Percentiles rank a stretch among this genome's conserved stretches.
phyloP scores from a whole-genome alignment of 2,888 invertebrate species.

The Capitulum mitella region DNA sequence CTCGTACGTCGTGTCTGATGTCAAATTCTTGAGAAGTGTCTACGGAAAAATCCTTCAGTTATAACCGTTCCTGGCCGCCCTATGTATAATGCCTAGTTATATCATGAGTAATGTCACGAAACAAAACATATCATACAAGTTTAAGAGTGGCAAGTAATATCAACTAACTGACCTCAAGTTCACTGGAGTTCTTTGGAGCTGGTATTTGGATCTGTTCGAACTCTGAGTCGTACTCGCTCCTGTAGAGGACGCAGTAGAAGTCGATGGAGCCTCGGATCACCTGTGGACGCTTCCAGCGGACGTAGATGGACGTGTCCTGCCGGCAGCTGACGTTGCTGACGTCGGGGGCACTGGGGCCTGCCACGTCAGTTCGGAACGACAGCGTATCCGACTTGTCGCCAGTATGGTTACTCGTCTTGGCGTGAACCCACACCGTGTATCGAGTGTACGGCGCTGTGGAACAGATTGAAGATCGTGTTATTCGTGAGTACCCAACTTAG shows the following conservation, averaged over 20 bases:
- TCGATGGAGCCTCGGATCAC: slow-evolving; percentile 70
- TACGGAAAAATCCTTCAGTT: no score
- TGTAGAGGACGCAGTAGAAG: slow-evolving; percentile 61
- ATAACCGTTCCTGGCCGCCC: no score
- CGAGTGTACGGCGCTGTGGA: slow-evolving; percentile 79
- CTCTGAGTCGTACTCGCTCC: slow-evolving; percentile 43
- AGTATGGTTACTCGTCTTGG: slow-evolving; percentile 65
- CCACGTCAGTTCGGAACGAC: slow-evolving; percentile 70
- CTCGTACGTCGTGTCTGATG: slow-evolving; percentile 61
- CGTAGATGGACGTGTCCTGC: slow-evolving; percentile 64
- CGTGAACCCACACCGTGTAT: slow-evolving; percentile 78
- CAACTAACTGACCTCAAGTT: no score
- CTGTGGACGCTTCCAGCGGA: slow-evolving; percentile 75
- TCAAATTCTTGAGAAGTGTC: slow-evolving; percentile 61
- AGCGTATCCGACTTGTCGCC: slow-evolving; percentile 68
- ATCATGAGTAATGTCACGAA: no score
- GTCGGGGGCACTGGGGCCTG: slow-evolving; percentile 65
- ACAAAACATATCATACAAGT: no score
- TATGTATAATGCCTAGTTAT: no score
- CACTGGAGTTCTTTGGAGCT: no score
- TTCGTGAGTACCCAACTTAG: no score
- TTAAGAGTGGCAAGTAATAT: no score
- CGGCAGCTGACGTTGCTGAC: slow-evolving; percentile 77
- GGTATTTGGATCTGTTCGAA: slow-evolving; percentile 25
- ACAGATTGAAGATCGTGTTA: no score